phyloP scores from a whole-genome alignment of 2,888 invertebrate species.

The Brenthis hecate region DNA sequence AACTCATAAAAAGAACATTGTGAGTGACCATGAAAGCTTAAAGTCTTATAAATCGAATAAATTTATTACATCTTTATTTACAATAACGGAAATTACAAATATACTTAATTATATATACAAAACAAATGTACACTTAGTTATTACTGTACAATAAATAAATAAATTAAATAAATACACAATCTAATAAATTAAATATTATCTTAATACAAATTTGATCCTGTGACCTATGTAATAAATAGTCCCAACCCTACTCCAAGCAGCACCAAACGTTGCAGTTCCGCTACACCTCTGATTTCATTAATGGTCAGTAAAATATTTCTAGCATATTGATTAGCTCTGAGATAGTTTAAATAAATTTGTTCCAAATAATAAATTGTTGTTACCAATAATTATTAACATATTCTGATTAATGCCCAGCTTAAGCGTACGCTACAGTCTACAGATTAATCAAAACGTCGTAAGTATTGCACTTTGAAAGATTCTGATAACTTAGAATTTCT shows the following conservation, averaged over 20 bases:
- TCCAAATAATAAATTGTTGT: constrained; percentile 25
- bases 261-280: background rate
- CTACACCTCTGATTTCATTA: constrained; percentile 3
- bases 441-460: constrained; percentile 22
- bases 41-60: no score
- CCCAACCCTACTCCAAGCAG: background rate
- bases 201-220: no score
- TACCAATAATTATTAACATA: constrained; percentile 25
- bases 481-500: background rate
- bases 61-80: no score
- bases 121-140: no score
- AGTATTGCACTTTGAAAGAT: constrained; percentile 13
- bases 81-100: no score
- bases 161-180: no score
- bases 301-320: constrained; percentile 10
- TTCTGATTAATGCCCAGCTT: constrained; percentile 24
- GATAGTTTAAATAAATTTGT: constrained; percentile 28
- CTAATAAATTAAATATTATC: no score
- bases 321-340: constrained; percentile 19
- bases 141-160: no score
- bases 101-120: no score
- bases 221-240: no score
- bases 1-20: no score
- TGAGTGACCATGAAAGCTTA: no score
- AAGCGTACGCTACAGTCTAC: constrained; percentile 18